Base-by-base conservation (phyloP, 2,113 vertebrate genomes). In the Bubo bubo region DNA sequence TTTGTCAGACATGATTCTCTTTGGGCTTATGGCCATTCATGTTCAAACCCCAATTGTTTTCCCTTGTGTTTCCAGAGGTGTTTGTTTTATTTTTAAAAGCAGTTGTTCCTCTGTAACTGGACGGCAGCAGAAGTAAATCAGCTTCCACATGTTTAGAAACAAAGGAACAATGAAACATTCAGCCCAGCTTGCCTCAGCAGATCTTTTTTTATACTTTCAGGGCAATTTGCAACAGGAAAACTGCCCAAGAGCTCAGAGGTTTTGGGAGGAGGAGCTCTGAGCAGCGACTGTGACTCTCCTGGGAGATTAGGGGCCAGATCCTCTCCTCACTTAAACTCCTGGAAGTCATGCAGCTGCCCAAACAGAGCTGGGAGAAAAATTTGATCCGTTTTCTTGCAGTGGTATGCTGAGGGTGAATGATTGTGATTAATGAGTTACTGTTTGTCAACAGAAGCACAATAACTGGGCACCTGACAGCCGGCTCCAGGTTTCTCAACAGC, bases 111-210 rank as follows among this genome's bases (percentile, higher is more conserved):
- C 47, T 62, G 75, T 79, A 75, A 64, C 79, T 90, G 88, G 28
- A 66, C 1, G 5, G 59, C 26, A 74, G 47, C 30, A 91, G 50
- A 93, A 82, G 37, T 89, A 88, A 91, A 93, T 81, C 84, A 68
- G 64, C n/a, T 96, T 93, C 86, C 49, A 86, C 0, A 1, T 82
- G 53, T 81, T 93, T 56, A 92, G 79, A 88, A 90, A 75, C 74
- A 90, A 92, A 93, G 32, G 81, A 93, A 95, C 88, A 95, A 94
- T 83, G 79, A 82, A 90, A 85, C 84, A 93, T 95, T 96, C 87
- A 96, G 49, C 41, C 60, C 67, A 86, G 62, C 73, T 88, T 90
- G 90, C 86, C 92, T 93, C 32, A 86, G 92, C 64, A 81, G 79
- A 77, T 86, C 5, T 41, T 18, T 74, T 15, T 23, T 37, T 17